A percentile compares a stretch with the other conserved stretches of the same genome.
Conservation (phyloP, 2,888 invertebrate genomes). For the Polyommatus iphigenia region DNA sequence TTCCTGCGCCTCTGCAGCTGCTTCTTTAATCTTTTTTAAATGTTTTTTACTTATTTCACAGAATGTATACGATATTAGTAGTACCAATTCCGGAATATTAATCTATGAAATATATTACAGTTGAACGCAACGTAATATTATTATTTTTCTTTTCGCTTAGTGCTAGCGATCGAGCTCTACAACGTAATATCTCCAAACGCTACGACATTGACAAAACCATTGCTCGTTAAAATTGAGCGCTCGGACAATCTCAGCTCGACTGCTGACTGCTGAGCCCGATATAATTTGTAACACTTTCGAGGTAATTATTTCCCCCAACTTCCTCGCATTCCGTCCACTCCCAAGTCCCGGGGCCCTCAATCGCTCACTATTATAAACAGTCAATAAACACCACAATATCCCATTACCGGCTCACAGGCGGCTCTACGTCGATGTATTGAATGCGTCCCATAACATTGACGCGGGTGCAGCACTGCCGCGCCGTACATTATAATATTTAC, state of each 20-base stretch:
- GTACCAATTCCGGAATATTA: background rate
- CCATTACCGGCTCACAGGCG: background rate
- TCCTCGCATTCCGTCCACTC: background rate
- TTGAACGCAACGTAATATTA: no score
- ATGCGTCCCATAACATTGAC: background rate
- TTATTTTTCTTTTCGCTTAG: no score
- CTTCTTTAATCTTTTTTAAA: background rate
- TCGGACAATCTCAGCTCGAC: background rate
- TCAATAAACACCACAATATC: conserved; percentile 11
- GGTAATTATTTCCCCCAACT: background rate
- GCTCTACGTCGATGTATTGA: background rate
- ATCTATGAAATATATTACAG: no score
- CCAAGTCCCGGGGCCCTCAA: background rate
- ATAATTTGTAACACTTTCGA: background rate
- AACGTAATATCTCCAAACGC: background rate
- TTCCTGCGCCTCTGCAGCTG: background rate
- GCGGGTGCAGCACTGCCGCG: background rate
- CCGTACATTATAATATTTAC: background rate
- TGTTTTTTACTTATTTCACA: background rate
- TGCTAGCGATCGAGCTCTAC: no score
- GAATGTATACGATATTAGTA: no score
- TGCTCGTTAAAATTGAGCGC: background rate
- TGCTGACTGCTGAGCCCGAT: background rate
- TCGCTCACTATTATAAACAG: background rate
- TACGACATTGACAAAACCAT: background rate